Percentiles rank a stretch among this genome's conserved stretches.
phyloP scores from a whole-genome alignment of 2,888 invertebrate genomes.

The Eristalinus sepulchralis region DNA sequence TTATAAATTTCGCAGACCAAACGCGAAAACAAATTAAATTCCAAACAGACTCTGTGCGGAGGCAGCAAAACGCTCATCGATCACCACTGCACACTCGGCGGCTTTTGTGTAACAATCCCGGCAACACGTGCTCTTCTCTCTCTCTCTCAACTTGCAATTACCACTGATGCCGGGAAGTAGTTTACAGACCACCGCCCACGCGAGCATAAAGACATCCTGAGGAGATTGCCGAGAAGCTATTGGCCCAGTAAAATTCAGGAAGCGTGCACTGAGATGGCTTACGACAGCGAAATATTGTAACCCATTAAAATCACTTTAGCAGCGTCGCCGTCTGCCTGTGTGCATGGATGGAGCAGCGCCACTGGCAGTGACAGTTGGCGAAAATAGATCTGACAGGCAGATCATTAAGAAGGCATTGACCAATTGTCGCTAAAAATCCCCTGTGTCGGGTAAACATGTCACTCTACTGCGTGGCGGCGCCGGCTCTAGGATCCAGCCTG shows the following conservation, averaged over 20 bases:
- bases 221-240: neutral
- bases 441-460: slow-evolving; percentile 17
- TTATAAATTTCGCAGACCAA: neutral
- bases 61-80: neutral
- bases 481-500: too few relatives aligned
- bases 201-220: neutral
- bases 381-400: slow-evolving; percentile 43
- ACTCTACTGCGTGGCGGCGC: neutral
- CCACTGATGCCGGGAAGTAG: neutral
- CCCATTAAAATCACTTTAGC: slow-evolving; percentile 8
- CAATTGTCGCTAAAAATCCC: slow-evolving; percentile 49
- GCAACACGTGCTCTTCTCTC: slow-evolving; percentile 15
- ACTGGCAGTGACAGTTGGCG: neutral
- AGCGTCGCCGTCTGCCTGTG: neutral
- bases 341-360: too few relatives aligned
- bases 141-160: neutral
- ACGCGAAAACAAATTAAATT: slow-evolving; percentile 2
- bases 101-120: neutral
- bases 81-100: neutral
- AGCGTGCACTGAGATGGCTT: neutral
- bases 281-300: neutral
- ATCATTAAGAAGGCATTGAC: slow-evolving; percentile 60
- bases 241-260: neutral
- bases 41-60: neutral
- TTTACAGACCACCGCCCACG: neutral